Evolutionary conservation across 2,113 vertebrate species (phyloP).

Genomic region (Mesitornis unicolor): DNA sequence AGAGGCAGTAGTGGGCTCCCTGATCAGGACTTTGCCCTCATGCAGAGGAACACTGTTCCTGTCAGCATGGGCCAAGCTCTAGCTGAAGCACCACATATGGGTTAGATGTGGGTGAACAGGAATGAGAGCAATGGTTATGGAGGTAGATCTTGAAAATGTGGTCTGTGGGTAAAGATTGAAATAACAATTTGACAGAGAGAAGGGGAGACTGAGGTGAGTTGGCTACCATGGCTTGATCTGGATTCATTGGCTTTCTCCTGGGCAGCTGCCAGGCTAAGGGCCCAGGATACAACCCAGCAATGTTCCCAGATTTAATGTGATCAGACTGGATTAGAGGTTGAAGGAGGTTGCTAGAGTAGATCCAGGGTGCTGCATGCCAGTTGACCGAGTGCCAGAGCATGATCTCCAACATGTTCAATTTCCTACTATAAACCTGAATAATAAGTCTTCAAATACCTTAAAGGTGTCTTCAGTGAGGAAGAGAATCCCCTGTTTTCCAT

Average conservation of each 20-base stretch:
- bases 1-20: neutral
- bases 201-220: neutral
- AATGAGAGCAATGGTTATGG: neutral
- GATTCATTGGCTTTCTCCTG: neutral
- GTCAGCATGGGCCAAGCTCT: neutral
- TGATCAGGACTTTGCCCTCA: neutral
- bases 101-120: neutral
- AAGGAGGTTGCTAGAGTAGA: neutral
- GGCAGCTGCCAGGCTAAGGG: neutral
- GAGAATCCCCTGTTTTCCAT: neutral
- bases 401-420: neutral
- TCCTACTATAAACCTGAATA: neutral
- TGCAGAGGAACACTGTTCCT: neutral
- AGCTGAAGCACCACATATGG: fast-evolving
- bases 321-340: neutral
- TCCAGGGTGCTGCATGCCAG: neutral
- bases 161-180: neutral
- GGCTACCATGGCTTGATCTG: neutral
- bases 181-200: neutral
- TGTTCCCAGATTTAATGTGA: neutral
- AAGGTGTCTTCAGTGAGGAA: neutral
- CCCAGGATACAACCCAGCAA: neutral
- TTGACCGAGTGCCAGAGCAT: neutral
- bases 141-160: neutral
- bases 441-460: neutral